Evolutionary conservation across 2,888 invertebrate species (phyloP), one percentile per base, ranked within the genome.

Genomic region (Schizotus pectinicornis): DNA sequence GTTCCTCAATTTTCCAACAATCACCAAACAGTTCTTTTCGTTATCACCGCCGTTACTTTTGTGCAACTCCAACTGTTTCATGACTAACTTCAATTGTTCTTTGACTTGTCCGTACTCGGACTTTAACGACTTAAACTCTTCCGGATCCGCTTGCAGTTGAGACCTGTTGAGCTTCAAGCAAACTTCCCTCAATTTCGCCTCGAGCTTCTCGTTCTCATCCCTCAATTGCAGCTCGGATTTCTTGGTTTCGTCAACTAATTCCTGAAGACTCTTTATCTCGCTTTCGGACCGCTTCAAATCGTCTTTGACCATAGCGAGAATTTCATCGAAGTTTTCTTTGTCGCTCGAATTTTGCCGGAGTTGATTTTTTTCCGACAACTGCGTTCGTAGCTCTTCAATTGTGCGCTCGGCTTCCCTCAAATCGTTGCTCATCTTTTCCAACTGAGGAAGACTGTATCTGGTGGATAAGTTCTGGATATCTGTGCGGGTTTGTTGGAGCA

Each of bases 391-490:
- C 31, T 63, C 62, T 39, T 61, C 63, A n/a, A 71, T 72, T 50
- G 60, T 68, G 7, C 61, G 55, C 49, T 73, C 67, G 0, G 74
- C 67, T 34, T 65, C 65, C 56, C 67, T 66, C 35, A 75, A 59
- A 57, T 74, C 74, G 47, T 72, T 66, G 47, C 66, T 69, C 74
- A 75, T 75, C 42, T 65, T 64, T 59, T 73, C 71, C 31, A 75
- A 59, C 59, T 74, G 70, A 8, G 75, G 75, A 55, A 75, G 56
- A 56, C 67, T 74, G 56, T 75, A 75, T 63, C 73, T 73, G 14
- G 65, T 58, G 5, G 74, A 74, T 13, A 75, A 60, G 55, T 69
- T 73, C 57, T 71, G 70, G 12, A 75, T 72, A 33, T 75, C 74
- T 34, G 63, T 69, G 52, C 74, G 61, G 14, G 74, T 75, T 62